Conservation (phyloP, 2,797 vertebrate species). For the Otolemur crassicaudatus region DNA sequence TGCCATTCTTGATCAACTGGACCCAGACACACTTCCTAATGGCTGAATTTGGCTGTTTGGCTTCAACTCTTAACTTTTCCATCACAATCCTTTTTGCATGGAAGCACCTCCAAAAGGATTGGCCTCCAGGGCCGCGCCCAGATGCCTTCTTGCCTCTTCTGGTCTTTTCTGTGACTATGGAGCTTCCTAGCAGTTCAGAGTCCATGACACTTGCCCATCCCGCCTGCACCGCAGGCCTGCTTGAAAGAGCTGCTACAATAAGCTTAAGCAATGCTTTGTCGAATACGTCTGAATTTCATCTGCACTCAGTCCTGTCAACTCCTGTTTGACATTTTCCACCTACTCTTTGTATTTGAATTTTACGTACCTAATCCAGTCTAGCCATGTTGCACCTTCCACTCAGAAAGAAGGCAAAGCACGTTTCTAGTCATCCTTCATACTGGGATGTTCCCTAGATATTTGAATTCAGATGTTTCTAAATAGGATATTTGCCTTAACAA, state of each 20-base stretch:
- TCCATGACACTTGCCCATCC: too few species aligned
- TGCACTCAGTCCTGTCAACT: neutral
- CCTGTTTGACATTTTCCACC: neutral
- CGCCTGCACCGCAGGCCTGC: too few species aligned
- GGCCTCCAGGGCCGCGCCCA: too few species aligned
- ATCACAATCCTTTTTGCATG: too few species aligned
- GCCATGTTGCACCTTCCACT: neutral
- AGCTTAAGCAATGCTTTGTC: neutral
- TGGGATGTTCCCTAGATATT: slow-evolving; percentile 6
- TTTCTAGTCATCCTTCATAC: neutral
- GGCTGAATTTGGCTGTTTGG: too few species aligned
- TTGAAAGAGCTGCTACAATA: neutral
- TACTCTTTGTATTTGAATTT: slow-evolving; percentile 10
- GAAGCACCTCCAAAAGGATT: too few species aligned
- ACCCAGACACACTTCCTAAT: too few species aligned
- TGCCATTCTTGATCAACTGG: too few species aligned
- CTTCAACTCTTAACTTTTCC: too few species aligned
- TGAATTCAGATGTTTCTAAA: neutral
- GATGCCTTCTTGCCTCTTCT: too few species aligned
- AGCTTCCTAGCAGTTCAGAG: too few species aligned
- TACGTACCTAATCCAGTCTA: neutral
- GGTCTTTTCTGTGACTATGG: too few species aligned
- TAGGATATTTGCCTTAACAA: neutral
- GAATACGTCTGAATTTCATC: neutral
- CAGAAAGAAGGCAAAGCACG: neutral